Conservation (phyloP, 2,888 invertebrate genomes). For the Xanthia icteritia region DNA sequence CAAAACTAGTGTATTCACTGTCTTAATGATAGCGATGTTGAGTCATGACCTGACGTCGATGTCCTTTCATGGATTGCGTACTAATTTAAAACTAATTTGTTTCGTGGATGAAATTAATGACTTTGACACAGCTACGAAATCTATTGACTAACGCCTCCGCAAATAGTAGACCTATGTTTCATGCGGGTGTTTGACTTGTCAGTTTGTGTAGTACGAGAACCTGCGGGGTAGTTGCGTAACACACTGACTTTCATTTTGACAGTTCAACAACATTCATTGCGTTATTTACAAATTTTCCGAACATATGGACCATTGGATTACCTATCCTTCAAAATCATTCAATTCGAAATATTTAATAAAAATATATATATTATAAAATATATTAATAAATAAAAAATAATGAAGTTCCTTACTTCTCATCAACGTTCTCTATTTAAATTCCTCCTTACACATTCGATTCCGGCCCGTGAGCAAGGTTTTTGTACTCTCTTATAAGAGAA, state of each 20-base stretch:
- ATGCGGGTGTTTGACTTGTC: constrained; percentile 53
- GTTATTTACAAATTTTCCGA: too few species aligned
- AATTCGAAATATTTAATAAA: too few species aligned
- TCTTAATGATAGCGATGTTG: constrained; percentile 35
- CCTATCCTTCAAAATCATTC: too few species aligned
- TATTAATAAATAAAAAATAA: too few species aligned
- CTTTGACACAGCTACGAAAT: constrained; percentile 24
- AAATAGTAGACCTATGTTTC: constrained; percentile 44
- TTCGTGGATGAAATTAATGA: constrained; percentile 28
- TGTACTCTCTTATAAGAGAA: too few species aligned
- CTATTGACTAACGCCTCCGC: constrained; percentile 38
- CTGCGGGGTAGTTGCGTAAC: not conserved
- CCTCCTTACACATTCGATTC: too few species aligned
- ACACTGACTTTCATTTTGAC: not conserved
- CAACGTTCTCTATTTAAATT: too few species aligned
- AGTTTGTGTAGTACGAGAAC: constrained; percentile 15
- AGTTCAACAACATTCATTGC: not conserved
- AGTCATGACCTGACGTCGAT: constrained; percentile 20
- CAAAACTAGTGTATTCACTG: constrained; percentile 16
- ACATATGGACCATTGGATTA: too few species aligned
- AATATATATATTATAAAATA: too few species aligned
- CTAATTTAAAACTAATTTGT: constrained; percentile 36
- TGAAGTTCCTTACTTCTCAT: too few species aligned
- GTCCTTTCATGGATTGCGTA: constrained; percentile 30
- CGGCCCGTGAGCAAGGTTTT: too few species aligned